Evolutionary conservation across 1,140 invertebrate species (phyloP), one percentile per base, ranked within the genome.

Genomic region (Pantala flavescens): DNA sequence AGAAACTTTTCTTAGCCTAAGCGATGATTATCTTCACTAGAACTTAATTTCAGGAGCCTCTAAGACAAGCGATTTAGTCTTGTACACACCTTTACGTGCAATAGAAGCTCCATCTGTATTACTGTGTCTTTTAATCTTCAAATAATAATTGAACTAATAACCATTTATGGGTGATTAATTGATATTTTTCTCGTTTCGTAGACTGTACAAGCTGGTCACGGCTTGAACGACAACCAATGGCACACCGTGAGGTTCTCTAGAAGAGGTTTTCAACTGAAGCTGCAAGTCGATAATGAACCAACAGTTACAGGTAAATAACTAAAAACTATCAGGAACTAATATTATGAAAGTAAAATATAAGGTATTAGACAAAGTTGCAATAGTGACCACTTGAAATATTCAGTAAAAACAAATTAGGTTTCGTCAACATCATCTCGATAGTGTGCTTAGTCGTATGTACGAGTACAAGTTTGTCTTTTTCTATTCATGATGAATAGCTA

Each of bases 221-320:
- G 91, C 73, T 82, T 95, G 36, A 95, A 96, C 80, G 95, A 99
- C 81, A 94, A 97, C 81, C 89, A 91, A 80, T 98, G 96, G 96
- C 97, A 99, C 82, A 93, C 93, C 2, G 86, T 97, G 24, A 87
- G 89, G 70, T 92, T 98, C 79, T 93, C 91, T 0, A 87, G 96
- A 74, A 86, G 93, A 78, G 93, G 93, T 0, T 90, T 88, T 11
- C 90, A 90, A 80, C 84, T 98, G 63, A 90, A 93, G 78, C 86
- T 98, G 70, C 90, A 92, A 83, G 87, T 97, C 75, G 95, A 98
- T 84, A 88, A 90, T 78, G 90, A 92, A 79, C 84, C 89, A 76
- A 88, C 92, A 76, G 88, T 93, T 76, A 88, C 88, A 88, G 93
- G 95, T 96, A 88, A 87, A 86, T 86, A 85, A 85, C 73, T 78